Base-by-base conservation (phyloP, 2,888 invertebrate genomes). In the Iphiclides podalirius region DNA sequence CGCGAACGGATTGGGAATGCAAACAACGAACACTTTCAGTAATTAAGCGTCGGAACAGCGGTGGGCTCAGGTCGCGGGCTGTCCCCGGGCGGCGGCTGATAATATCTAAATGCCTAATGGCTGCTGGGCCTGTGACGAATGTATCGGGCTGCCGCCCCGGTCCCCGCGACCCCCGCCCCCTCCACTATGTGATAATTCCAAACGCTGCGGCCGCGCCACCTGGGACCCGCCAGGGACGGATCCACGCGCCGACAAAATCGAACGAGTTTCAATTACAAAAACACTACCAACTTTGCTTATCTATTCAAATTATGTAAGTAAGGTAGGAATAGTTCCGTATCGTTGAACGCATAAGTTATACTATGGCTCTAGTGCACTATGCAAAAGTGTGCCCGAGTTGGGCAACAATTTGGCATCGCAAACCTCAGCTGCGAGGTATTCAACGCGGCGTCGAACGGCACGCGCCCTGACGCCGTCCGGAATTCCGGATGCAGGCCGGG, bases 51-150 rank as follows among this genome's bases (percentile, higher is more conserved):
- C 76, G 78, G 74, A 76, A 77, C 75, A 77, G 70, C 75, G 76
- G 70, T 64, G 73, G 72, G 70, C 77, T 69, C 77, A 79, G 82
- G 84, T 83, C 83, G 82, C 77, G 84, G 79, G 79, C 76, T 75
- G 79, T 78, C 82, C 86, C 83, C 75, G 65, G 49, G 79, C 72
- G 85, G 75, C 77, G 66, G 72, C 75, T 80, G 87, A 87, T 87
- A 86, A 87, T 88, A 89, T 88, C 89, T 89, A 89, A 90, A 89
- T 87, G 86, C 89, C 89, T 89, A 87, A 87, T 88, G 89, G 90
- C 88, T 90, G 87, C 85, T 88, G 90, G 85, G 87, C 84, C 85
- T 85, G 88, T 88, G 87, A 87, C 86, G 86, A 87, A 86, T 87
- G 87, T 86, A 85, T 86, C 80, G 82, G 75, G 78, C 73, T 69